Evolutionary conservation across 64 coral and sea anemone genomes (phyloP).

Genomic region (Porites australiensis): DNA sequence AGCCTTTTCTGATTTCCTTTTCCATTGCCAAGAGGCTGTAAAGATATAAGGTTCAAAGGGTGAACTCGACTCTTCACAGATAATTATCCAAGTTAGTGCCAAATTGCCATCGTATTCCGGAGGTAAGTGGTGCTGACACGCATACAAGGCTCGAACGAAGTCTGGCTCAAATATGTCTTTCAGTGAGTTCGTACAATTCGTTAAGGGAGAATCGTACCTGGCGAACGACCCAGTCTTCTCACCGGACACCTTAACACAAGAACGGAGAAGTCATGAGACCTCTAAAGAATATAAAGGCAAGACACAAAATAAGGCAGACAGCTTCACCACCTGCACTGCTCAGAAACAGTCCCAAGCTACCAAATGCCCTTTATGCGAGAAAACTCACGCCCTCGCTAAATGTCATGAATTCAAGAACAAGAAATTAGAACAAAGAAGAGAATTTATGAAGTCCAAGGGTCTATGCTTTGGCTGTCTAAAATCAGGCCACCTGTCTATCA

Average conservation of each 20-base stretch:
- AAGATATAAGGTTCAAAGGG: constrained; percentile 2
- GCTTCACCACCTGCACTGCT: background rate
- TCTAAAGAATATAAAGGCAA: background rate
- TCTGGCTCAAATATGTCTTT: constrained; percentile 14
- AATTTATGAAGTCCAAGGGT: constrained; percentile 4
- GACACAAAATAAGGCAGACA: constrained; percentile 16
- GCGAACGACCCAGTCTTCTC: constrained; percentile 78
- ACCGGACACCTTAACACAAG: constrained; percentile 9
- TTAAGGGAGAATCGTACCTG: constrained; percentile 57
- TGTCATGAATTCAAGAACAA: background rate
- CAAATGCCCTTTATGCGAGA: constrained; percentile 8
- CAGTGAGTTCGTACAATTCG: constrained; percentile 39
- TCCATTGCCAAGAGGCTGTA: constrained; percentile 40
- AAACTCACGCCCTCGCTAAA: background rate
- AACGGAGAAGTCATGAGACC: background rate
- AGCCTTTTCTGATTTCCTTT: constrained; percentile 15
- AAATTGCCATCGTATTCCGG: constrained; percentile 49
- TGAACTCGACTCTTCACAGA: constrained; percentile 2
- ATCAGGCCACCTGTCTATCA: constrained; percentile 31
- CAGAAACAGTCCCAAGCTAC: background rate
- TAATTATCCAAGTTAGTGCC: constrained; percentile 17
- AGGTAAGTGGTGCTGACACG: constrained; percentile 46
- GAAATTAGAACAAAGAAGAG: background rate
- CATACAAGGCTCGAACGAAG: background rate
- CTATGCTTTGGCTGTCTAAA: constrained; percentile 59